These are phyloP conservation scores for Macrobrachium nipponense DNA, from an alignment of 1,140 invertebrate species.

Conservation along the genomic window DNA sequence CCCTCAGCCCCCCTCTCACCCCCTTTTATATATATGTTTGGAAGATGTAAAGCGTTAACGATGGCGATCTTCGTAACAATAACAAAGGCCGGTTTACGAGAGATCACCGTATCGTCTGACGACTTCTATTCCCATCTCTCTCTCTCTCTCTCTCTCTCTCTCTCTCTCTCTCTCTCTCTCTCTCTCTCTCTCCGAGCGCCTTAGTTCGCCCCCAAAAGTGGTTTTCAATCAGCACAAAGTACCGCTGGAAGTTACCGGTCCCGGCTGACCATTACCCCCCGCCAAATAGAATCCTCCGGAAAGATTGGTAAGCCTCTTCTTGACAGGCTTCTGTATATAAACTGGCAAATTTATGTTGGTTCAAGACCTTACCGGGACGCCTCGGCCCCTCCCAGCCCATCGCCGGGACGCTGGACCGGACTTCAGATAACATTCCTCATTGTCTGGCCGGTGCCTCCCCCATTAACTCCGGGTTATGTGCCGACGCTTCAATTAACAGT, in stretches of 20 bases:
- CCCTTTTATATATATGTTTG: conserved; percentile 7
- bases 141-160: neutral
- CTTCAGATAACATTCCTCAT: conserved; percentile 27
- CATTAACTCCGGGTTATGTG: neutral
- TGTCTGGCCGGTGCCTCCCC: neutral
- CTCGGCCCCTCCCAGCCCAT: conserved; percentile 15
- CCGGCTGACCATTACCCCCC: conserved; percentile 30
- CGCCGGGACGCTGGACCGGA: neutral
- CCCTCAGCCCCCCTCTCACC: neutral
- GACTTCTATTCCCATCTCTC: too few species aligned
- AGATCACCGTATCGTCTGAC: too few species aligned
- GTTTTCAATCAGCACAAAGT: conserved; percentile 44
- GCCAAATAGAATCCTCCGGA: conserved; percentile 42
- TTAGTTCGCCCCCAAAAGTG: neutral
- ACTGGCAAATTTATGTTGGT: conserved; percentile 46
- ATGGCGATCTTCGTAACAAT: too few species aligned
- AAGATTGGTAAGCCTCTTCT: conserved; percentile 40
- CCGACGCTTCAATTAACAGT: conserved; percentile 1
- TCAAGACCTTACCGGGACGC: conserved; percentile 13
- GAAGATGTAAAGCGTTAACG: too few species aligned
- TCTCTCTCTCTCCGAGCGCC: neutral
- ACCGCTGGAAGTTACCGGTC: conserved; percentile 14
- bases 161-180: too few species aligned
- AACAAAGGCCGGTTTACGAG: too few species aligned
- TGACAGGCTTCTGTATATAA: conserved; percentile 38